A percentile compares a stretch with the other conserved stretches of the same genome.
Evolutionary conservation across 2,797 vertebrate genomes (phyloP).

Genomic region (Pelodytes ibericus): DNA sequence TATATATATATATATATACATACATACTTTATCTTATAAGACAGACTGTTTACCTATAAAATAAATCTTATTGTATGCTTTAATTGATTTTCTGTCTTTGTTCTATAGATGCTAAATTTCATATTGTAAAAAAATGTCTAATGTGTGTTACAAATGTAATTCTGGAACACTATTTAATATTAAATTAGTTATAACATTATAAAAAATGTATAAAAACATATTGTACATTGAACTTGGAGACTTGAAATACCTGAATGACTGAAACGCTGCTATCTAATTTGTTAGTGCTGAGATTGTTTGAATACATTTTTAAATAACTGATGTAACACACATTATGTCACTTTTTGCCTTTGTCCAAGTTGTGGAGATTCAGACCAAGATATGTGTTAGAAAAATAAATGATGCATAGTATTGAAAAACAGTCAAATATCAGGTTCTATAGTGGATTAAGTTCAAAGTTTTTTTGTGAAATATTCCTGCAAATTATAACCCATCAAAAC

Average conservation of each 20-base stretch:
- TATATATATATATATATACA: too few species aligned
- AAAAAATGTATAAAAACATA: slow-evolving; percentile 1
- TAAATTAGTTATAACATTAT: neutral
- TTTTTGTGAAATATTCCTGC: slow-evolving; percentile 49
- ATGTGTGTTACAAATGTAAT: too few species aligned
- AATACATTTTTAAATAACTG: slow-evolving; percentile 24
- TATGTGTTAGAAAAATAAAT: slow-evolving; percentile 70
- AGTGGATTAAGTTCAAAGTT: slow-evolving; percentile 63
- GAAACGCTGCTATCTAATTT: slow-evolving; percentile 17
- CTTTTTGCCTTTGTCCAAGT: slow-evolving; percentile 65
- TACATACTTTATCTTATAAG: too few species aligned
- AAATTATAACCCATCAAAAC: slow-evolving; percentile 56
- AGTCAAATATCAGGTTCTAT: slow-evolving; percentile 58
- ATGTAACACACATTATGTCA: slow-evolving; percentile 41
- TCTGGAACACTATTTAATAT: neutral
- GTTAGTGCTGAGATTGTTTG: slow-evolving; percentile 25
- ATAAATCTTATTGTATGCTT: too few species aligned
- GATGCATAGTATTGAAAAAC: slow-evolving; percentile 64
- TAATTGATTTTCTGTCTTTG: too few species aligned
- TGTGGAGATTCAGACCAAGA: slow-evolving; percentile 64
- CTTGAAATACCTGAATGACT: neutral
- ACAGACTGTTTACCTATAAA: too few species aligned
- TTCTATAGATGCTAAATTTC: too few species aligned
- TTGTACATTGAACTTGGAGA: neutral
- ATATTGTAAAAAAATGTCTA: too few species aligned